Evolutionary conservation across 2,797 vertebrate genomes (phyloP), one percentile per base, ranked within the genome.

Genomic region (Miichthys miiuy): DNA sequence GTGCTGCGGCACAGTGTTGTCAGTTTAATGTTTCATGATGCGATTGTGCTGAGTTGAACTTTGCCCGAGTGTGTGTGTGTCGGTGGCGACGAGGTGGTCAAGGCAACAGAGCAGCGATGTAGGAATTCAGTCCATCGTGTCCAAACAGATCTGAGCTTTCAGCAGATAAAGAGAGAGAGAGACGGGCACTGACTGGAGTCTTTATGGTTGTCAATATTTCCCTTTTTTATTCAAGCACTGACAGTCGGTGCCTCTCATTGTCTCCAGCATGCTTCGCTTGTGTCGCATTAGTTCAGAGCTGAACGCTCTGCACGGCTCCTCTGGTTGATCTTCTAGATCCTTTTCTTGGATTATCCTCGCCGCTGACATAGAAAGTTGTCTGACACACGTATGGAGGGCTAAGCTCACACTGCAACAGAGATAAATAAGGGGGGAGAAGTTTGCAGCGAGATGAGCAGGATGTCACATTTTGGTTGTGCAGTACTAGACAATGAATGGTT

Each of bases 331-430:
- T 68, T 60, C 72, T 69, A 38, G 34, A 38, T 38, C 34, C 34
- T 75, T 67, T 58, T 72, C 34, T 60, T 44, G 82, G 85, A 83
- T 90, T 85, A 89, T 86, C 86, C 51, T 81, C 63, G 6, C 52
- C 57, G 79, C 66, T 60, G 46, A 75, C 64, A 65, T 4, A 46
- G 44, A 79, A 44, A 70, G 18, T 79, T 74, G 47, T 83, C 78
- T 73, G 73, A 54, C 84, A 44, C 69, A 18, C 66, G 47, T 47
- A 18, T 2, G 11, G 48, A 66, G 52, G 60, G 30, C n/a, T 63
- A 44, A 78, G 41, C 63, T 50, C 14, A 5, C 23, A 11, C 27
- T 25, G 30, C 62, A 23, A 10, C 0, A 0, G 27, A 48, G 55
- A 34, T 25, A 16, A 23, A n/a, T n/a, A n/a, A n/a, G n/a, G 47